These are phyloP conservation scores for Tragelaphus scriptus DNA, from an alignment of 2,113 vertebrate species.

Conservation along the genomic window DNA sequence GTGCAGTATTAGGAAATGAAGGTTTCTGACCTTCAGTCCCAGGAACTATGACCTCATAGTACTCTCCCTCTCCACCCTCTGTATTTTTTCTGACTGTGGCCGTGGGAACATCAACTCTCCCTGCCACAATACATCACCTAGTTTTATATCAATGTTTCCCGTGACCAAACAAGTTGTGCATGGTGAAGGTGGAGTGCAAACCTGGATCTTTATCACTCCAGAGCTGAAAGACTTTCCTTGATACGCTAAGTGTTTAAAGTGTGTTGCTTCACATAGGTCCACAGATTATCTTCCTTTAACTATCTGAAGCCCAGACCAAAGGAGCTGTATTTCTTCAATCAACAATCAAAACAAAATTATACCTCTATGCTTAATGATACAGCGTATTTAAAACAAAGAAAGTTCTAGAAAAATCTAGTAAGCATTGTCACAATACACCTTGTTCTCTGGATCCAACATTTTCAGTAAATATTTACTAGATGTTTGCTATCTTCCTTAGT, in stretches of 20 bases:
- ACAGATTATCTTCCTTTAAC: not conserved
- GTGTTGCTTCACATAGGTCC: not conserved
- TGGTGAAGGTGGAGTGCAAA: not conserved
- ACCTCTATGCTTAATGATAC: not conserved
- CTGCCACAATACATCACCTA: not conserved
- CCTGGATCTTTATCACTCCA: not conserved
- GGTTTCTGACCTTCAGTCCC: not conserved
- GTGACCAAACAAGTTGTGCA: not conserved
- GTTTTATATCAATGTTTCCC: not conserved
- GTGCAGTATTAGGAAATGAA: not conserved
- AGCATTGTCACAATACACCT: not conserved
- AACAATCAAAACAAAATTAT: not conserved
- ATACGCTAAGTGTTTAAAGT: not conserved
- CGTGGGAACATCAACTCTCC: not conserved
- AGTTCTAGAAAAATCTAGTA: not conserved
- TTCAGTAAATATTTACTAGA: not conserved
- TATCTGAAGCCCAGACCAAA: not conserved
- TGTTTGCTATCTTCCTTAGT: not conserved
- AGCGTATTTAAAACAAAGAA: not conserved
- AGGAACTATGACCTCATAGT: not conserved
- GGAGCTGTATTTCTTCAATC: not conserved
- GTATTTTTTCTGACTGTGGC: not conserved
- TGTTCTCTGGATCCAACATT: not conserved
- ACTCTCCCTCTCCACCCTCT: not conserved
- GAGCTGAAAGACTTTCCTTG: not conserved